Evolutionary conservation across 2,113 vertebrate genomes (phyloP), one percentile per base, ranked within the genome.

Genomic region (Calcarius ornatus): DNA sequence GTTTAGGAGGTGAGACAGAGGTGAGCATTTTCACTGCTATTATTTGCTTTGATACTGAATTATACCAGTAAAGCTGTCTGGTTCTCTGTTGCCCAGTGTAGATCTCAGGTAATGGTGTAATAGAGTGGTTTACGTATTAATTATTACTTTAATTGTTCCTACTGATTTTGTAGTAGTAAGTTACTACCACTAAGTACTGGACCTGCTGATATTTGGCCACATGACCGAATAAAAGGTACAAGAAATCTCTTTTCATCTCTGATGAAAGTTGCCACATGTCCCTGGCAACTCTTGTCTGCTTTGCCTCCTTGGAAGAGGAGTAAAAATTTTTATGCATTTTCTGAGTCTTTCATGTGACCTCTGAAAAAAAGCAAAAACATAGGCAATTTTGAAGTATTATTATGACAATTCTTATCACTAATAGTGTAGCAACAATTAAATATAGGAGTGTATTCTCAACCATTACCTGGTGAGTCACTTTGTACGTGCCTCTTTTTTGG

Each of bases 401-500:
- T 69, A 30, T 9, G 53, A 25, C 19, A 59, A n/a, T 43, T 75
- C 15, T 71, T 64, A 22, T 14, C 17, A 28, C 6, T 57, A 37
- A n/a, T 2, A 54, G n/a, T 22, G 47, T 12, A 78, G 8, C 27
- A 81, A 63, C 5, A 19, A 65, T 63, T 63, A 68, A 59, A 28
- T 40, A 3, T 43, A 31, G 24, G 31, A 60, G 13, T 30, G 12
- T 70, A n/a, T 73, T 73, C 25, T 22, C 6, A 70, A 13, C 20
- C 31, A 33, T 33, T 56, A 56, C 9, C 54, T 33, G 20, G 54
- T 42, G 16, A 40, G 14, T 77, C 28, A 27, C 14, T 65, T 59
- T 76, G 2, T n/a, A 30, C 17, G n/a, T 63, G 12, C 5, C 25
- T 40, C n/a, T 50, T 2, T 31, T 20, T 9, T 35, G 0, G 0